Conservation (phyloP, 2,113 vertebrate genomes). For the Cebidichthys violaceus region DNA sequence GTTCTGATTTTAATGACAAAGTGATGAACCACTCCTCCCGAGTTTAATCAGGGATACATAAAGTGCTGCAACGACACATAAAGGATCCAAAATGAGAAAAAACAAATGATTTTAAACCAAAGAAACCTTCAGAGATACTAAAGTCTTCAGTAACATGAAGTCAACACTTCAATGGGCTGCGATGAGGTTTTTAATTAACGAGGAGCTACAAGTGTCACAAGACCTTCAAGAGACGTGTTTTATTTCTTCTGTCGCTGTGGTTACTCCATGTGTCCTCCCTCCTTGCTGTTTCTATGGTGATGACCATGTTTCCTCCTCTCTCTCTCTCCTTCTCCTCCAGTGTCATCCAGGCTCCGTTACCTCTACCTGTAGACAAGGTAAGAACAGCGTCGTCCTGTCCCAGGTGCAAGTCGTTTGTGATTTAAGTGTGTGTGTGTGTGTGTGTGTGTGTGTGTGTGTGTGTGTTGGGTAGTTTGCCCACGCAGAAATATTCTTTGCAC, state of each 20-base stretch:
- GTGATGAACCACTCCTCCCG: too few species aligned
- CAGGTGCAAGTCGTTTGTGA: background rate
- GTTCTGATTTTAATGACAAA: too few species aligned
- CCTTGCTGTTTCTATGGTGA: constrained; percentile 72
- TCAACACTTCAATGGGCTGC: background rate
- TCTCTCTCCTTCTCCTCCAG: constrained; percentile 81
- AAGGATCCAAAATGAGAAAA: background rate
- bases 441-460: background rate
- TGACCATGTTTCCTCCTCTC: constrained; percentile 44
- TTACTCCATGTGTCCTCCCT: constrained; percentile 49
- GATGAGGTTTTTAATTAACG: background rate
- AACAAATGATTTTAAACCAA: background rate
- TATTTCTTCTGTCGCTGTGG: constrained; percentile 42
- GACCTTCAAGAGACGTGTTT: constrained; percentile 36
- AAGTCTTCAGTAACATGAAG: background rate
- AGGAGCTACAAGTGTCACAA: constrained; percentile 19
- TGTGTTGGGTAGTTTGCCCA: background rate
- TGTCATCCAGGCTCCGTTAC: constrained; percentile 96
- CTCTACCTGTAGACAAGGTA: constrained; percentile 99
- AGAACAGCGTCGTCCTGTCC: constrained; percentile 54
- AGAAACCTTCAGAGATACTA: background rate
- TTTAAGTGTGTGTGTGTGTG: background rate
- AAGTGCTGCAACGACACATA: background rate
- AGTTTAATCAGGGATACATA: too few species aligned
- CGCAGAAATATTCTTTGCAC: background rate